These are phyloP conservation scores for Caenorhabditis auriculariae DNA, from an alignment of 2,888 invertebrate genomes.

Conservation along the genomic window DNA sequence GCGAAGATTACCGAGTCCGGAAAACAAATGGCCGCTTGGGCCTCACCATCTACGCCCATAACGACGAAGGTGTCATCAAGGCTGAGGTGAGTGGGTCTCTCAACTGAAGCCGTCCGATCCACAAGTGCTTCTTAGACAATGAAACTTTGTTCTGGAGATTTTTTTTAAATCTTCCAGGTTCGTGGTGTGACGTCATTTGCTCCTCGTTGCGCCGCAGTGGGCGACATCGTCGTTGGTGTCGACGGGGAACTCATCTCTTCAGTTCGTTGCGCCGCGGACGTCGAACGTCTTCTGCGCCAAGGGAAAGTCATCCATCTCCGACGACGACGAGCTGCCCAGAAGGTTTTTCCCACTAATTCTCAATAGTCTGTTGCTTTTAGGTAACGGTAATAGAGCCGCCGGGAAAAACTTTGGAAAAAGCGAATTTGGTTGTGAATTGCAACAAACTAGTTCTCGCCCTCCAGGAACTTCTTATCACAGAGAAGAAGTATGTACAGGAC, in stretches of 20 bases:
- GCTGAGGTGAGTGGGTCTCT: constrained; percentile 27
- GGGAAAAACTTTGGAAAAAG: not conserved
- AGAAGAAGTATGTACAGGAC: constrained; percentile 44
- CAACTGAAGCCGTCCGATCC: not conserved
- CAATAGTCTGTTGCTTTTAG: not conserved
- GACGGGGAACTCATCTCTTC: constrained; percentile 37
- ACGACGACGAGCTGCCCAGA: constrained; percentile 1
- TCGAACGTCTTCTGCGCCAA: constrained; percentile 35
- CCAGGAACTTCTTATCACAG: constrained; percentile 40
- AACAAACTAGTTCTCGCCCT: constrained; percentile 35
- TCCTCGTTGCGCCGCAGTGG: constrained; percentile 33
- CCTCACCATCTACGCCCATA: constrained; percentile 44
- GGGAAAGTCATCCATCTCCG: constrained; percentile 39
- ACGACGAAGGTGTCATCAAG: constrained; percentile 33
- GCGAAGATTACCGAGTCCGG: constrained; percentile 37
- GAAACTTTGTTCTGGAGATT: not conserved
- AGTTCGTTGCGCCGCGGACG: constrained; percentile 37
- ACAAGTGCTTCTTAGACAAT: not conserved
- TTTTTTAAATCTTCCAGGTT: constrained; percentile 12
- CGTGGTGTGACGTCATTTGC: constrained; percentile 41
- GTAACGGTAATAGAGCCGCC: not conserved
- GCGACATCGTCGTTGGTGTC: constrained; percentile 40
- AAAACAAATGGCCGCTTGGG: constrained; percentile 39
- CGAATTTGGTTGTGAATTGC: constrained; percentile 2
- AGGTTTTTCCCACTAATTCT: not conserved